Evolutionary conservation across 2,888 invertebrate genomes (phyloP).

Genomic region (Synergus japonicus): DNA sequence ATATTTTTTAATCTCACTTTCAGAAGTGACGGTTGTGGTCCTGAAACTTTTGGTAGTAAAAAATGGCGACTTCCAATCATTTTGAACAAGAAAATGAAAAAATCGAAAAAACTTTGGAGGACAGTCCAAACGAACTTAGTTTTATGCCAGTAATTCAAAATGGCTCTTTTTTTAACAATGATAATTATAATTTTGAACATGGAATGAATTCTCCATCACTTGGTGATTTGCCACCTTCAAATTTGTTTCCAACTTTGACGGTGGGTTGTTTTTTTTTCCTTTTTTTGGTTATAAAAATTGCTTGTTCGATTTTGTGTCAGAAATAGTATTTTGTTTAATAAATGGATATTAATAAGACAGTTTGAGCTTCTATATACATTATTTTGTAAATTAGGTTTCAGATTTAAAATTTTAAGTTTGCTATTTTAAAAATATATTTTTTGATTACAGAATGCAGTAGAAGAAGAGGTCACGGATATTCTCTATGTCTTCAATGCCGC

Average conservation of each 20-base stretch:
- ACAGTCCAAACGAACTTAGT: background rate
- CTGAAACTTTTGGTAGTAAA: background rate
- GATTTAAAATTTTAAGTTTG: no score
- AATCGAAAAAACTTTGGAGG: background rate
- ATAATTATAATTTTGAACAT: background rate
- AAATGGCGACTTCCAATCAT: background rate
- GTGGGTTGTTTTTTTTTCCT: background rate
- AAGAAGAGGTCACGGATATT: background rate
- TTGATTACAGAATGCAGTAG: background rate
- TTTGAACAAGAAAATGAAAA: background rate
- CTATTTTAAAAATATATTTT: background rate
- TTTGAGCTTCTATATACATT: no score
- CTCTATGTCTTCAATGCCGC: background rate
- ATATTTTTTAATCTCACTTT: background rate
- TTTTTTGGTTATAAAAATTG: background rate
- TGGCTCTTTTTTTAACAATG: background rate
- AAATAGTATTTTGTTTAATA: no score
- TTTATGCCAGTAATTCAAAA: background rate
- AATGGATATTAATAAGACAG: no score
- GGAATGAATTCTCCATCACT: background rate
- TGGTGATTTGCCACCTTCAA: background rate
- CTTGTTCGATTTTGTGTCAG: background rate
- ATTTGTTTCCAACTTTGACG: slow-evolving; percentile 11
- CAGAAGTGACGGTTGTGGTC: background rate
- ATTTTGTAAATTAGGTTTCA: no score